Conservation (phyloP, 2,888 invertebrate genomes). For the Agrilus mali region DNA sequence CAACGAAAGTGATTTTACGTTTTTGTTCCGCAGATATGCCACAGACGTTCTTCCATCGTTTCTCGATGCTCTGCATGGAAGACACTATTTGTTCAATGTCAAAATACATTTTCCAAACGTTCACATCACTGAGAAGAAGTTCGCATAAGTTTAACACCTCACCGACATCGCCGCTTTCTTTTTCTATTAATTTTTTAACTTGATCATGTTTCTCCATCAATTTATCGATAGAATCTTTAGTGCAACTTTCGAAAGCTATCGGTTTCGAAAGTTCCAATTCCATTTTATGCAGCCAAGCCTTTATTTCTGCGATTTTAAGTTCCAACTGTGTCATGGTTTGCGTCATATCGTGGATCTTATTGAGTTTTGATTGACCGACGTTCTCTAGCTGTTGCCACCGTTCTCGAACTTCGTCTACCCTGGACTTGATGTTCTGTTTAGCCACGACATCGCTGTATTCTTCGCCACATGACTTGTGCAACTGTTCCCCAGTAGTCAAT, state of each 20-base stretch:
- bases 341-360: conserved; percentile 59
- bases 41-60: conserved; percentile 69
- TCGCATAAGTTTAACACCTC: conserved; percentile 71
- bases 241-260: conserved; percentile 52
- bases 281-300: conserved; percentile 57
- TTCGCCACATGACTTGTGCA: conserved; percentile 50
- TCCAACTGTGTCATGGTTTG: conserved; percentile 60
- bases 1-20: conserved; percentile 47
- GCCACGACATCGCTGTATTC: conserved; percentile 48
- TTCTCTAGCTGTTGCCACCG: conserved; percentile 64
- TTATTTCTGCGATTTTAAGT: conserved; percentile 56
- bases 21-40: conserved; percentile 60
- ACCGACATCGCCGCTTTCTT: conserved; percentile 63
- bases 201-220: conserved; percentile 59
- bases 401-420: conserved; percentile 48
- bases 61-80: conserved; percentile 59
- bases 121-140: conserved; percentile 60
- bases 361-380: conserved; percentile 52
- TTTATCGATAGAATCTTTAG: conserved; percentile 52
- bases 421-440: conserved; percentile 41
- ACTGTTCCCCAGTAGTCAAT: conserved; percentile 48
- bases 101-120: conserved; percentile 58
- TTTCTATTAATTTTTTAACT: conserved; percentile 62
- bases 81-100: conserved; percentile 53
- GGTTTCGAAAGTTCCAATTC: conserved; percentile 58